Base-by-base conservation (phyloP, 1,140 invertebrate species). In the Panagrolaimus sp. region DNA sequence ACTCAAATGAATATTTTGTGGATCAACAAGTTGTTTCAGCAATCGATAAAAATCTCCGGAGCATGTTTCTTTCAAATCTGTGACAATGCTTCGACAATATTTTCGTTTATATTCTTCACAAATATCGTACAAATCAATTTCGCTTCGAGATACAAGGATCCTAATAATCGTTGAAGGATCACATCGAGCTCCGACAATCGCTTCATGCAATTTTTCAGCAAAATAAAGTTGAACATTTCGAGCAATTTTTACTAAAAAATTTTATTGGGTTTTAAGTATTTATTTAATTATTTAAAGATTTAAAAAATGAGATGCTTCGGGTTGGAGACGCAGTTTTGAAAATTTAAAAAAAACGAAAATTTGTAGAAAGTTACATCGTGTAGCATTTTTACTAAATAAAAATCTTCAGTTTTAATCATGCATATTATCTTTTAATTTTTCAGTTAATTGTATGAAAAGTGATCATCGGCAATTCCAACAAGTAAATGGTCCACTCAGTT, bases 181-280 rank as follows among this genome's bases (percentile, higher is more conserved):
- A 43, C 77, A 68, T 12, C 75, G 64, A n/a, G 68, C 44, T 38
- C 76, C 71, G 24, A 77, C 77, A 55, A 79, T 78, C 9, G 77
- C 75, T 47, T 77, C 77, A 44, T 79, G 73, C 12, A 77, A 38
- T 17, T 67, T 63, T 44, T 77, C 75, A n/a, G 75, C 75, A 69
- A 77, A 77, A 38, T 77, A 77, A 5, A 78, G 66, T 48, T 77
- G 75, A 71, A 79, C 77, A 46, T 77, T 77, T 26, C 76, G 52
- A 24, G 75, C 43, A 21, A 77, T 77, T 44, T 73, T 74, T n/a
- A 68, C 70, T 75, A 28, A 47, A 75, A 73, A 17, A 17, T 0
- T 0, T 24, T 28, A 45, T n/a, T n/a, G n/a, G n/a, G n/a, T n/a
- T n/a, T n/a, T 26, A 8, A 7, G 6, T 26, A 43, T 21, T 72